Evolutionary conservation across 2,888 invertebrate genomes (phyloP), one percentile per base, ranked within the genome.

Genomic region (Hypsopygia costalis): DNA sequence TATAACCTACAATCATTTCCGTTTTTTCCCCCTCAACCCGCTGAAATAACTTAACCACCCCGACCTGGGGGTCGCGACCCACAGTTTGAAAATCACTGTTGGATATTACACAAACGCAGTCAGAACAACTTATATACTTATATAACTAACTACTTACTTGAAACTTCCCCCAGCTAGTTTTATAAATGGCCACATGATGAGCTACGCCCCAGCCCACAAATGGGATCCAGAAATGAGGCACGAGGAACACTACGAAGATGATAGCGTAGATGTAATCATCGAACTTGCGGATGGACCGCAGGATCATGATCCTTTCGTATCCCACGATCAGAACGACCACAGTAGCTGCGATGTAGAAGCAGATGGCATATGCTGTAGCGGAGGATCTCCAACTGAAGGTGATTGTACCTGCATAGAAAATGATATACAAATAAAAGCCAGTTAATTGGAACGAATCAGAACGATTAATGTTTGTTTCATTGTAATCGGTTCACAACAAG

Each of bases 121-220:
- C n/a, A n/a, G n/a, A n/a, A n/a, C n/a, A n/a, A n/a, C n/a, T n/a
- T n/a, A n/a, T n/a, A n/a, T n/a, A n/a, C n/a, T n/a, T n/a, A n/a
- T n/a, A n/a, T n/a, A n/a, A n/a, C n/a, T n/a, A n/a, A n/a, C 16
- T 3, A 16, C 63, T 81, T 61, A 92, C 90, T 79, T 93, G 93
- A 75, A 92, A 93, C 49, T 86, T 88, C 11, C 91, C 92, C 93
- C 93, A 93, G 48, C 89, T 91, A 33, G 92, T 92, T 73, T 93
- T 93, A 65, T 93, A 93, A 50, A 91, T 90, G 41, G 92, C 92
- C 3, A 93, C 93, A 69, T 93, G 91, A 31, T 86, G 85, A 0
- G 93, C 93, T 12, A 93, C 93, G 0, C 93, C 92, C 93, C 93
- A 93, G 0, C 93, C 93, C 8, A 92, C 92, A 56, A 91, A 93